Evolutionary conservation across 2,888 invertebrate genomes (phyloP), one percentile per base, ranked within the genome.

Genomic region (Acholoe squamosa): DNA sequence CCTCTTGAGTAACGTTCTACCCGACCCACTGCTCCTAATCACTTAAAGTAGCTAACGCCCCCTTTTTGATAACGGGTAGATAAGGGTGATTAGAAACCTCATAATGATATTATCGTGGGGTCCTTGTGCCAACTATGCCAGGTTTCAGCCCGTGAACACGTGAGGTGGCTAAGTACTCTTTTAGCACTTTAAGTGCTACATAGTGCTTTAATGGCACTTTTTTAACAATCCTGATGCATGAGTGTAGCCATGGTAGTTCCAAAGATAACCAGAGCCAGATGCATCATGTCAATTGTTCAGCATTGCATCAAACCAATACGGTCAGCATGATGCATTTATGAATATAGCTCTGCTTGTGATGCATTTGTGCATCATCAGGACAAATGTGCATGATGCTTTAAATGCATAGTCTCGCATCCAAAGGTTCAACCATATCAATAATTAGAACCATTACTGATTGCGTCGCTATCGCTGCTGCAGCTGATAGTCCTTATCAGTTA

Each of bases 381-480:
- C n/a, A n/a, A n/a, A n/a, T n/a, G n/a, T n/a, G n/a, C n/a, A n/a
- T n/a, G n/a, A n/a, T n/a, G n/a, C n/a, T n/a, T n/a, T n/a, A n/a
- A n/a, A n/a, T n/a, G n/a, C n/a, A n/a, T n/a, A n/a, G n/a, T n/a
- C n/a, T n/a, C n/a, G n/a, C n/a, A n/a, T n/a, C n/a, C n/a, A n/a
- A n/a, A n/a, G n/a, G n/a, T n/a, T n/a, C n/a, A n/a, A n/a, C 28
- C 71, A 71, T 71, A 71, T 71, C 71, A 71, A 71, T 71, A 71
- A 71, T 71, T 71, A 71, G 71, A 28, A 71, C 71, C 71, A 71
- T 71, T 71, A 71, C 71, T 71, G 71, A 71, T 71, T 71, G 71
- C 71, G 71, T 71, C 71, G 5, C 71, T 71, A 71, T 71, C 71
- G 71, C 71, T 14, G 19, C 71, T 28, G 25, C 25, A 25, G 25